A percentile compares a stretch with the other conserved stretches of the same genome.
These are phyloP conservation scores for Dryadula phaetusa DNA, from an alignment of 2,888 invertebrate genomes.

Conservation along the genomic window DNA sequence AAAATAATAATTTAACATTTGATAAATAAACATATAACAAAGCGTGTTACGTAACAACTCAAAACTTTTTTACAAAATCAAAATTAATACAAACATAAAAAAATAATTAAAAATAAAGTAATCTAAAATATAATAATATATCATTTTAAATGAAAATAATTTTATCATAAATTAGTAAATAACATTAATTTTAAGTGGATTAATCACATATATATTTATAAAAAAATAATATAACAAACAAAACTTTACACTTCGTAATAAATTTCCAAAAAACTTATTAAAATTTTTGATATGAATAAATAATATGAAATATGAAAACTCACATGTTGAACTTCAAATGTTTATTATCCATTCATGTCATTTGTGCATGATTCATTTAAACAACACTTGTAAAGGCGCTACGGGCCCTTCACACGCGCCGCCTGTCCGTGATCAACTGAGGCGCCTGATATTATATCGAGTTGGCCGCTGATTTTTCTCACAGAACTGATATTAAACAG, in stretches of 20 bases:
- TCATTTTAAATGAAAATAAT: too few species aligned
- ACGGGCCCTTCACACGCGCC: constrained; percentile 27
- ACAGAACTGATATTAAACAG: constrained; percentile 16
- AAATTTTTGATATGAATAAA: background rate
- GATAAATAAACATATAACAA: too few species aligned
- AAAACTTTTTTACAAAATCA: too few species aligned
- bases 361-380: background rate
- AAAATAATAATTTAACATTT: too few species aligned
- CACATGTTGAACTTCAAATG: constrained; percentile 4
- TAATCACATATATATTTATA: too few species aligned
- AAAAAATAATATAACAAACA: too few species aligned
- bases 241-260: background rate
- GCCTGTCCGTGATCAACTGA: constrained; percentile 40
- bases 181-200: too few species aligned
- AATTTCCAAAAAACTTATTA: background rate
- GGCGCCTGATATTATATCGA: constrained; percentile 10
- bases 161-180: too few species aligned
- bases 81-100: too few species aligned
- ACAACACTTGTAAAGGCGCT: background rate
- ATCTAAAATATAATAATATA: too few species aligned
- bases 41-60: too few species aligned
- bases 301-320: background rate
- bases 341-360: background rate
- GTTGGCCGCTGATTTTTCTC: constrained; percentile 16
- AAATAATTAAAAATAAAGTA: too few species aligned